phyloP scores from a whole-genome alignment of 2,113 vertebrate species.

The Bombycilla garrulus region DNA sequence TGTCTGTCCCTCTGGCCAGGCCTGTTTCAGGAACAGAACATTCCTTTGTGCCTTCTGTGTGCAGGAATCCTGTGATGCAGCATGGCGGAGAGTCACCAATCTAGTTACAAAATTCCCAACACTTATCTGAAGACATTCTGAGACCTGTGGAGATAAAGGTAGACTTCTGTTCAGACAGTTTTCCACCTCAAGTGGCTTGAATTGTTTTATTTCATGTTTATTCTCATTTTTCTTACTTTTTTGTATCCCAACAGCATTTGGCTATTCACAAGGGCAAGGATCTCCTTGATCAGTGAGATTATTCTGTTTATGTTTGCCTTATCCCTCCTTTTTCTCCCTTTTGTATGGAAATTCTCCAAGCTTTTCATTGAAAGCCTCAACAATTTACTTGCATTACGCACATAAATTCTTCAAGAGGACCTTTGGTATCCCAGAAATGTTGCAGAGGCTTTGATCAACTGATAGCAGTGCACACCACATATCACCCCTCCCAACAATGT shows the following conservation, averaged over 20 bases:
- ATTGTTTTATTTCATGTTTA: neutral
- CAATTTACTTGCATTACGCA: neutral
- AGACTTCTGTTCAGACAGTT: neutral
- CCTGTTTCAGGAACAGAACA: neutral
- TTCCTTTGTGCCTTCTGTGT: neutral
- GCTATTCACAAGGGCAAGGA: neutral
- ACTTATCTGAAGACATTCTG: neutral
- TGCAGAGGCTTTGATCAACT: neutral
- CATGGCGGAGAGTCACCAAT: neutral
- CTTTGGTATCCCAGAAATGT: slow-evolving; percentile 3
- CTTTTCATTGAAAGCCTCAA: neutral
- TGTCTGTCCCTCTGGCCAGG: neutral
- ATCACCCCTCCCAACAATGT: neutral
- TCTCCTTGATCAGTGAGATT: neutral
- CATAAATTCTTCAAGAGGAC: neutral
- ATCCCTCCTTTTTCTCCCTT: neutral
- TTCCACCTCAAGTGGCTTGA: fast-evolving
- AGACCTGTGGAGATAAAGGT: neutral
- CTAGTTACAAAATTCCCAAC: neutral
- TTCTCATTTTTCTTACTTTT: neutral
- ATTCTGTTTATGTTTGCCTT: neutral
- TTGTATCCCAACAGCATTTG: neutral
- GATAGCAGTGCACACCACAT: neutral
- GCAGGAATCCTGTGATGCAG: neutral
- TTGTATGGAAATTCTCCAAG: neutral